Percentiles rank a stretch among this genome's conserved stretches.
Evolutionary conservation across 1,140 invertebrate species (phyloP).

Genomic region (Lepidostoma basale): DNA sequence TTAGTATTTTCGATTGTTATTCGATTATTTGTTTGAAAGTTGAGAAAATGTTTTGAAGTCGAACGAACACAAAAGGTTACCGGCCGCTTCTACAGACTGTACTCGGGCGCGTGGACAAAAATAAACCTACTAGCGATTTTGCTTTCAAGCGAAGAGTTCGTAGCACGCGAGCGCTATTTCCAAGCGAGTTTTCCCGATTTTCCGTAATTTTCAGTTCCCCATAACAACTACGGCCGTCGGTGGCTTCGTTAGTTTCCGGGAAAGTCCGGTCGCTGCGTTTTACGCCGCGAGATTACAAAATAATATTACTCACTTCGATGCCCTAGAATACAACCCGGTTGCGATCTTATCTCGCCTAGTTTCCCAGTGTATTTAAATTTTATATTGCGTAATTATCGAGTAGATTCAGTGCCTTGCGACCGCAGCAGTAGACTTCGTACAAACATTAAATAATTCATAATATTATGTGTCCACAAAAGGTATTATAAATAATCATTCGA

Average conservation of each 20-base stretch:
- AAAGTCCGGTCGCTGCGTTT: background rate
- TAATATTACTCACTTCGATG: background rate
- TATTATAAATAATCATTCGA: background rate
- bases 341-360: background rate
- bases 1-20: too few relatives aligned
- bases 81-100: background rate
- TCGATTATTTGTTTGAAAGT: too few relatives aligned
- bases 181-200: slow-evolving; percentile 1
- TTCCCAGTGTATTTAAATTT: background rate
- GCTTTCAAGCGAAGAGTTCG: slow-evolving; percentile 19
- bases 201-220: background rate
- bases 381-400: background rate
- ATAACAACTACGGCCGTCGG: background rate
- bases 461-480: background rate
- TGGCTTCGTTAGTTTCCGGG: too few relatives aligned
- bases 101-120: slow-evolving; percentile 14
- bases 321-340: background rate
- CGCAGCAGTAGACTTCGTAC: background rate
- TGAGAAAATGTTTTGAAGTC: too few relatives aligned
- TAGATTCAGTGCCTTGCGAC: background rate
- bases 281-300: background rate
- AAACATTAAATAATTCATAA: background rate
- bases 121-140: slow-evolving; percentile 23
- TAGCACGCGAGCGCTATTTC: slow-evolving; percentile 14
- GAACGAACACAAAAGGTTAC: background rate